A percentile compares a stretch with the other conserved stretches of the same genome.
phyloP scores from a whole-genome alignment of 2,797 vertebrate genomes.

The Poeciliopsis presidionis region DNA sequence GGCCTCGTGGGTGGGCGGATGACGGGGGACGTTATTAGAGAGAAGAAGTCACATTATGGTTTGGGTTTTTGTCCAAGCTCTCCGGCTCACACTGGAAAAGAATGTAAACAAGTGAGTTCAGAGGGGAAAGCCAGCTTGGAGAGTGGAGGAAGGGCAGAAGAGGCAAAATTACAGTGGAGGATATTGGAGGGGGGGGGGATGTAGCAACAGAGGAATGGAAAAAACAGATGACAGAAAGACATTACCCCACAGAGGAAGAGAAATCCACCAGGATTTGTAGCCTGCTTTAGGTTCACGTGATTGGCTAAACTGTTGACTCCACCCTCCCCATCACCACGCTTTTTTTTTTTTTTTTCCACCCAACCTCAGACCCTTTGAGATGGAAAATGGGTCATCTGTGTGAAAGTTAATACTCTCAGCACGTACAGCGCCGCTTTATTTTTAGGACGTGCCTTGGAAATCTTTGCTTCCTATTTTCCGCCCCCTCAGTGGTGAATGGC shows the following conservation, averaged over 20 bases:
- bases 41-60: conserved; percentile 26
- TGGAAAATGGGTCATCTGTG: conserved; percentile 82
- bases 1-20: conserved; percentile 7
- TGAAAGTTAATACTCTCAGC: conserved; percentile 80
- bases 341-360: conserved; percentile 64
- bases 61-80: conserved; percentile 53
- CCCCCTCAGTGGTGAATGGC: conserved; percentile 65
- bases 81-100: conserved; percentile 54
- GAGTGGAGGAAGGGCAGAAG: conserved; percentile 37
- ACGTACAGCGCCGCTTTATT: conserved; percentile 80
- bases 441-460: conserved; percentile 80
- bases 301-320: conserved; percentile 51
- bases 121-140: conserved; percentile 9
- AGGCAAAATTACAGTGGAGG: conserved; percentile 34
- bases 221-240: conserved; percentile 67
- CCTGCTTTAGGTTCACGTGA: conserved; percentile 77
- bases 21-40: conserved; percentile 56
- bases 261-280: conserved; percentile 75
- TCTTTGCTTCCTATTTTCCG: conserved; percentile 37
- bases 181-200: background rate
- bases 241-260: conserved; percentile 64
- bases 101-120: conserved; percentile 74
- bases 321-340: conserved; percentile 2
- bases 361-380: conserved; percentile 74
- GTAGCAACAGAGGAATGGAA: conserved; percentile 54